phyloP scores from a whole-genome alignment of 2,797 vertebrate species.

The Bryconaethiops microstoma region DNA sequence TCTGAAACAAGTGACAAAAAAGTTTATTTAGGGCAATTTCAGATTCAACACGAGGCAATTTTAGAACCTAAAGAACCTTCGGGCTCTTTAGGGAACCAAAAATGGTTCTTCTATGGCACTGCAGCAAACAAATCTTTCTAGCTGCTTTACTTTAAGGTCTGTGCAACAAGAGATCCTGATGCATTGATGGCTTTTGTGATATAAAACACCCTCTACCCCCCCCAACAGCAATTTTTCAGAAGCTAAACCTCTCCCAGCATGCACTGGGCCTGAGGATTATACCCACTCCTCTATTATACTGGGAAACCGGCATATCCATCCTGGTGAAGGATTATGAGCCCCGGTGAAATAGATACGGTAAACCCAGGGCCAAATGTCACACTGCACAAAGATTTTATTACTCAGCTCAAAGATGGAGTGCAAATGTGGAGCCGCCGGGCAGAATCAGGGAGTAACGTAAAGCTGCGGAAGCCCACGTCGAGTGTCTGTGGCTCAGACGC shows the following conservation, averaged over 20 bases:
- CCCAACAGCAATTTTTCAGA: slow-evolving; percentile 4
- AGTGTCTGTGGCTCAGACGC: neutral
- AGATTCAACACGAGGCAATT: too few relatives aligned
- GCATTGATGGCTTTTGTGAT: neutral
- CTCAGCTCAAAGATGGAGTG: neutral
- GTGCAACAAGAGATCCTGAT: slow-evolving; percentile 18
- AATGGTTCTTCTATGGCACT: too few relatives aligned
- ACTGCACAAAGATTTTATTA: slow-evolving; percentile 18
- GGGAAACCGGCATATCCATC: slow-evolving; percentile 29
- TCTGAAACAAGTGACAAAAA: too few relatives aligned
- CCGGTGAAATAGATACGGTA: slow-evolving; percentile 30
- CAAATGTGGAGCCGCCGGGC: neutral
- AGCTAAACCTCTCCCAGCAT: slow-evolving; percentile 27
- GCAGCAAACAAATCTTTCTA: neutral
- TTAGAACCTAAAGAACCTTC: too few relatives aligned
- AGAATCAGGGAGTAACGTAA: neutral
- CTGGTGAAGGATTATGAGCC: slow-evolving; percentile 9
- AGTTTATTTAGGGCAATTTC: too few relatives aligned
- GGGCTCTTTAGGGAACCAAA: too few relatives aligned
- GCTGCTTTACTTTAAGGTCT: neutral
- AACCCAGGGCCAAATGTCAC: slow-evolving; percentile 23
- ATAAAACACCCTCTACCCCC: neutral
- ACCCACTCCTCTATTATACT: slow-evolving; percentile 20
- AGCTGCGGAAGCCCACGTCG: neutral
- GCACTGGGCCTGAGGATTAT: slow-evolving; percentile 23